Base-by-base conservation (phyloP, 2,113 vertebrate genomes). In the Seriola rivoliana region DNA sequence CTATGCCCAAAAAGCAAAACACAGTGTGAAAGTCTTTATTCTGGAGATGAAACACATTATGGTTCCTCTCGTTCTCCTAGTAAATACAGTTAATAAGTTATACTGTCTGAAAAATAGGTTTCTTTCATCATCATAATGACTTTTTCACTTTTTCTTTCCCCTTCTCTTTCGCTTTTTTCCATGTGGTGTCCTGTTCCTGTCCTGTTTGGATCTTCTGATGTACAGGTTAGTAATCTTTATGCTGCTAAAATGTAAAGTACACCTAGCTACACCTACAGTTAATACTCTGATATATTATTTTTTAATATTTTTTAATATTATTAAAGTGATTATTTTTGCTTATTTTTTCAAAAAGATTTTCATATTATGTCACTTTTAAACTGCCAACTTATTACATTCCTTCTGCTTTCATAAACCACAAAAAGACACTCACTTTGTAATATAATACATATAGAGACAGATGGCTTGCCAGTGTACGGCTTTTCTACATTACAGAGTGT, bases 181-280 rank as follows among this genome's bases (percentile, higher is more conserved):
- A 89, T 92, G 89, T 88, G 89, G 60, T 29, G 80, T 79, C 54
- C 50, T 77, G 64, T 55, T 84, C 13, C 52, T n/a, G 38, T 81
- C 64, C 81, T 78, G 64, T 70, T 75, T 67, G 86, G 86, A 79
- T 85, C 68, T n/a, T 75, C 77, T 68, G 55, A 71, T 66, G n/a
- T 59, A 10, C 93, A 95, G 93, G 94, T 94, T 78, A 90, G 94
- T 94, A 55, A 9, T 75, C 9, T 73, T 71, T 71, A 42, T 71
- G 13, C n/a, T 66, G 60, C 17, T 62, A 75, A 70, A 65, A 70
- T 77, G 8, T 57, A 44, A 66, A 59, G 10, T 29, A 3, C 23
- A 52, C 23, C 10, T 29, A 46, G 54, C 34, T 25, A 57, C 34
- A 23, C 23, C 34, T 34, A 34, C 12, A 54, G 7, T 7, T 9